Conservation (phyloP, 2,797 vertebrate genomes). For the Acrossocheilus fasciatus region DNA sequence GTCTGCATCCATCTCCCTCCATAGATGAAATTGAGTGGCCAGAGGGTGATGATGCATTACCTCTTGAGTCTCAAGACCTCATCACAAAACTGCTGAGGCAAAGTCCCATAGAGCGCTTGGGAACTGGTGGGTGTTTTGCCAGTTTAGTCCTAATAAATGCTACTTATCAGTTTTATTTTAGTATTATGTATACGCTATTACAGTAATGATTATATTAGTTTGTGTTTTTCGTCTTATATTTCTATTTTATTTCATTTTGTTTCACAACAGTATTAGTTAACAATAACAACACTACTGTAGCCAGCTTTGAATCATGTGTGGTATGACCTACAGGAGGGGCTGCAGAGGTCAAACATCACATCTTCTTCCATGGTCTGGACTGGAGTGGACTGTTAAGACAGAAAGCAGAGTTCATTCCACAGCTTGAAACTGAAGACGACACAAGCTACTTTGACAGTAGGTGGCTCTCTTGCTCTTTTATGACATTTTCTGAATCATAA, state of each 20-base stretch:
- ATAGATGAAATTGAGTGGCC: slow-evolving; percentile 97
- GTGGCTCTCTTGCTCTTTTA: slow-evolving; percentile 58
- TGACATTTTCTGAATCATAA: not conserved
- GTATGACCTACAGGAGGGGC: slow-evolving; percentile 81
- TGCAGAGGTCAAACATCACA: slow-evolving; percentile 91
- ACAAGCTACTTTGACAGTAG: slow-evolving; percentile 99
- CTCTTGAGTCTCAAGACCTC: slow-evolving; percentile 88
- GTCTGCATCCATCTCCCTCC: slow-evolving; percentile 18
- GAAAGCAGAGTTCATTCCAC: slow-evolving; percentile 97
- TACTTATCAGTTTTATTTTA: not conserved
- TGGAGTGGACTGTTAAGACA: slow-evolving; percentile 95
- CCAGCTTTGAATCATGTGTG: not conserved
- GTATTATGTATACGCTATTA: not conserved
- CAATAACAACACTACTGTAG: not conserved
- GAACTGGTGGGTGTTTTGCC: slow-evolving; percentile 82
- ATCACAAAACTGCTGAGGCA: slow-evolving; percentile 89
- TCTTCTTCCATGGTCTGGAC: slow-evolving; percentile 91
- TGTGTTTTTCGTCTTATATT: not conserved
- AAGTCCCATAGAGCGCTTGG: slow-evolving; percentile 90
- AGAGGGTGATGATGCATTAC: slow-evolving; percentile 90
- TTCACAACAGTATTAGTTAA: not conserved
- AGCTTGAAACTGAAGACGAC: slow-evolving; percentile 94
- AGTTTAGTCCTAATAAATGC: not conserved
- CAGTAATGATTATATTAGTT: not conserved
- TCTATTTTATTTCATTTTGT: not conserved